Conservation (phyloP, 2,888 invertebrate species). For the Rhopalosiphum nymphaeae region DNA sequence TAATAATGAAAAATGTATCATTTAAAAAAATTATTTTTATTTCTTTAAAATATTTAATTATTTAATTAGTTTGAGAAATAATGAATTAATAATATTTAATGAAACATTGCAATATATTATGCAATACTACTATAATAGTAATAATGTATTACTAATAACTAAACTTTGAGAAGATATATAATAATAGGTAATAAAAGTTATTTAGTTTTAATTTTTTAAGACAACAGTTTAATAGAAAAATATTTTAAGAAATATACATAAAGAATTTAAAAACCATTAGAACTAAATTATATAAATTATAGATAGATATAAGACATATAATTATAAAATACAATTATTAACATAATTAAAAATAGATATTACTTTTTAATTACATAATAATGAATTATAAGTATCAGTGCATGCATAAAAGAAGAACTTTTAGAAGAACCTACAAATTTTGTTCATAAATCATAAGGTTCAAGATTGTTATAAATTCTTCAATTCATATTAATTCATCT, state of each 20-base stretch:
- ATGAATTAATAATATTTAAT: neutral
- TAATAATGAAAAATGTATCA: neutral
- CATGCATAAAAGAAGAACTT: neutral
- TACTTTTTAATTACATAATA: neutral
- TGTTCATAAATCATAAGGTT: neutral
- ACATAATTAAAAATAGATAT: neutral
- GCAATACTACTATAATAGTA: neutral
- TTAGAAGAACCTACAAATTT: neutral
- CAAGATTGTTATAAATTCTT: neutral
- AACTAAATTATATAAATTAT: neutral
- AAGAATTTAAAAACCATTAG: neutral
- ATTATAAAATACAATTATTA: neutral
- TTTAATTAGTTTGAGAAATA: neutral
- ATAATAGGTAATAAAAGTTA: neutral
- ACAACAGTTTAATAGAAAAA: neutral
- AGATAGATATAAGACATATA: neutral
- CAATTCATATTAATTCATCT: neutral
- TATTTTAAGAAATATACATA: neutral
- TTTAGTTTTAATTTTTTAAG: neutral
- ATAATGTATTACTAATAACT: neutral
- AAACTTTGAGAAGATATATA: neutral
- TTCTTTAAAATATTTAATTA: neutral
- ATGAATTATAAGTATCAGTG: neutral
- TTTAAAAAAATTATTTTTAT: neutral
- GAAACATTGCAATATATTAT: conserved; percentile 28